Percentiles rank a stretch among this genome's conserved stretches.
Conservation (phyloP, 2,113 vertebrate genomes). For the Centrocercus urophasianus region DNA sequence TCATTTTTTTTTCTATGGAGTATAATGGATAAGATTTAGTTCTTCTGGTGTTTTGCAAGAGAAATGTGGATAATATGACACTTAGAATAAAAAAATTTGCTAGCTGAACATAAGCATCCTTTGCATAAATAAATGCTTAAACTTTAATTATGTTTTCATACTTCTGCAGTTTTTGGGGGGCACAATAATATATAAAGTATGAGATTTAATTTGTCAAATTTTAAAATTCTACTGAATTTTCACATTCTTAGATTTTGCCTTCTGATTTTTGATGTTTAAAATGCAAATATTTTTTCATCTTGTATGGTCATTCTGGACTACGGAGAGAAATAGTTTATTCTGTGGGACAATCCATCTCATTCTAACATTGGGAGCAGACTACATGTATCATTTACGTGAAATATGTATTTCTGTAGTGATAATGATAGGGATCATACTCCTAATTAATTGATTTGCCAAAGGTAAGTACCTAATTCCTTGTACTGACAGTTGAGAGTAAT, state of each 20-base stretch:
- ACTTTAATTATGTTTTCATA: neutral
- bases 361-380: neutral
- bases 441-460: neutral
- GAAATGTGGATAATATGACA: neutral
- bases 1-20: neutral
- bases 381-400: neutral
- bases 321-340: neutral
- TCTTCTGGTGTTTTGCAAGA: neutral
- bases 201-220: neutral
- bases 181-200: neutral
- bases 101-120: neutral
- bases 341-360: neutral
- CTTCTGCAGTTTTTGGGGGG: neutral
- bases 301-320: neutral
- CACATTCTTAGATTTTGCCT: neutral
- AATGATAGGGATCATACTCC: neutral
- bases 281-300: neutral
- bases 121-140: fast-evolving
- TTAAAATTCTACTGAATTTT: neutral
- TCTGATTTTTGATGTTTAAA: neutral
- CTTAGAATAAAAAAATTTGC: neutral
- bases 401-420: neutral
- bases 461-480: neutral
- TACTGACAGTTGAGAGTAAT: neutral
- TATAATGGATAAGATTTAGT: neutral